A percentile compares a stretch with the other conserved stretches of the same genome.
phyloP scores from a whole-genome alignment of 1,140 invertebrate genomes.

The Drosophila elegans region DNA sequence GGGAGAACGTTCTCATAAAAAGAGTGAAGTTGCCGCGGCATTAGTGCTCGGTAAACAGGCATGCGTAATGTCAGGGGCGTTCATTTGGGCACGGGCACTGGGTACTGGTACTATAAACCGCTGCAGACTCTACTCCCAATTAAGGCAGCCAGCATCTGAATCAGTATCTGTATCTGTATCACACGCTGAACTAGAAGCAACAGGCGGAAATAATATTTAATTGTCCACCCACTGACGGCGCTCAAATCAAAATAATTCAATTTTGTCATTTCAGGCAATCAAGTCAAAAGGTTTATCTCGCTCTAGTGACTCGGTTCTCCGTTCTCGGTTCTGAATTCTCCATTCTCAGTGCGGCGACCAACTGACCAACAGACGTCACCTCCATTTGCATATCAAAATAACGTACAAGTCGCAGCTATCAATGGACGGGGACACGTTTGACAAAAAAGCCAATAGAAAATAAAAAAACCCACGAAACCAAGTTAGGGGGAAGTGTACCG shows the following conservation, averaged over 20 bases:
- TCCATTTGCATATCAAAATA: constrained; percentile 45
- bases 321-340: constrained; percentile 3
- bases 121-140: constrained; percentile 34
- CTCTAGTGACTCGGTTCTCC: constrained; percentile 41
- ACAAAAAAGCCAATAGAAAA: constrained; percentile 1
- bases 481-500: constrained; percentile 16
- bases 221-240: constrained; percentile 77
- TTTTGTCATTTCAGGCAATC: constrained; percentile 82
- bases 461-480: not conserved
- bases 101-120: not conserved
- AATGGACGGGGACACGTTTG: constrained; percentile 26
- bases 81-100: constrained; percentile 14
- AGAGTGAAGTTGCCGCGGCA: constrained; percentile 11
- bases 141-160: constrained; percentile 34
- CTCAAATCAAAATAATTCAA: constrained; percentile 83
- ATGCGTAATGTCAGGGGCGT: constrained; percentile 64
- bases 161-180: constrained; percentile 14
- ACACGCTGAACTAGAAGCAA: constrained; percentile 34
- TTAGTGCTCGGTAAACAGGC: constrained; percentile 28
- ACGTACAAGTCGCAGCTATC: constrained; percentile 23
- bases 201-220: constrained; percentile 80
- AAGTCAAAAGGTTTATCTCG: constrained; percentile 70
- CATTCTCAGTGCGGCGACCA: not conserved
- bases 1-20: constrained; percentile 31
- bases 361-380: constrained; percentile 43